phyloP scores from a whole-genome alignment of 2,888 invertebrate species.

The Platycheirus albimanus region DNA sequence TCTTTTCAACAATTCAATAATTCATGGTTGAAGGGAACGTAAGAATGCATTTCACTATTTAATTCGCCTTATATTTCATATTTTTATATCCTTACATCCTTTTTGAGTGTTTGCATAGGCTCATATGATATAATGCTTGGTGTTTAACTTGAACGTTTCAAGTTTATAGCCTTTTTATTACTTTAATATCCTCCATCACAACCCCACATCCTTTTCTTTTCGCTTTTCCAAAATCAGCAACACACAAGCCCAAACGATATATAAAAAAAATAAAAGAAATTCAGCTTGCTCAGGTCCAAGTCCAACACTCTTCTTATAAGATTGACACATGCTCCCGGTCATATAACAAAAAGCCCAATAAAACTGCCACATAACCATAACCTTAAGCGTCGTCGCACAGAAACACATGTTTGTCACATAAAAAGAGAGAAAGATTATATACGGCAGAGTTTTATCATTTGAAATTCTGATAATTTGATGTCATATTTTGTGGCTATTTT shows the following conservation, averaged over 20 bases:
- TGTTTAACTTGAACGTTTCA: background rate
- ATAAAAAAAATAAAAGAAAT: background rate
- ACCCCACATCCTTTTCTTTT: background rate
- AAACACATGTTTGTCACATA: constrained; percentile 56
- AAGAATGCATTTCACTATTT: no score
- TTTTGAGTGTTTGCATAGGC: background rate
- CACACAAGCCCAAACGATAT: background rate
- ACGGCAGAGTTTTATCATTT: constrained; percentile 56
- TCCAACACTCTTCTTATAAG: background rate
- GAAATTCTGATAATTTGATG: constrained; percentile 65
- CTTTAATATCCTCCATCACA: constrained; percentile 3
- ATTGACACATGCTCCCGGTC: constrained; percentile 54
- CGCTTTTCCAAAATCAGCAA: background rate
- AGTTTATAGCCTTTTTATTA: constrained; percentile 1
- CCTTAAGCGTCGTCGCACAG: constrained; percentile 46
- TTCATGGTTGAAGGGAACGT: no score
- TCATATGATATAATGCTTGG: background rate
- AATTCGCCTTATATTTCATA: no score
- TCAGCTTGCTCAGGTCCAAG: constrained; percentile 13
- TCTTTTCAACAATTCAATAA: no score
- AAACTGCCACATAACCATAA: constrained; percentile 59
- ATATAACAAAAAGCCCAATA: constrained; percentile 55
- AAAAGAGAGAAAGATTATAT: constrained; percentile 47
- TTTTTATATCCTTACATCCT: background rate
- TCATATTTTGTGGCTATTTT: constrained; percentile 64